Evolutionary conservation across 2,888 invertebrate species (phyloP).

Genomic region (Thera britannica): DNA sequence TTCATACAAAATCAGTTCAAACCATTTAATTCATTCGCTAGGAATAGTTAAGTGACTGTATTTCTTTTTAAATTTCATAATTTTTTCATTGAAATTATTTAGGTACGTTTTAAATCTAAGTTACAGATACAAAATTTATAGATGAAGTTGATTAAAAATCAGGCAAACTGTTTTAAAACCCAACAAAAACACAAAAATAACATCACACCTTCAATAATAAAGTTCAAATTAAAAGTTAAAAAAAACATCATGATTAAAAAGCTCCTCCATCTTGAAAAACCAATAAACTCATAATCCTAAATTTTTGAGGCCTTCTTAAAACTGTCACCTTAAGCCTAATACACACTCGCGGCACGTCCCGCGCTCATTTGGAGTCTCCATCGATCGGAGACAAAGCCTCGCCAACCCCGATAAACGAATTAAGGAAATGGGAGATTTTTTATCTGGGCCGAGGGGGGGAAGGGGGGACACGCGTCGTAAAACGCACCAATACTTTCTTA

Average conservation of each 20-base stretch:
- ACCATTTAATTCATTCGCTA: too few species aligned
- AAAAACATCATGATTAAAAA: background rate
- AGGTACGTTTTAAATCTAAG: too few species aligned
- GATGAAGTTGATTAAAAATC: too few species aligned
- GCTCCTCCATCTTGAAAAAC: background rate
- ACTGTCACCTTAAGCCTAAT: slow-evolving; percentile 75
- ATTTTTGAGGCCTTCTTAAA: slow-evolving; percentile 47
- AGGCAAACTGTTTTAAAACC: too few species aligned
- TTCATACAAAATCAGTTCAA: too few species aligned
- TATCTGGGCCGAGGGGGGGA: slow-evolving; percentile 75
- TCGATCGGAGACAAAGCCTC: slow-evolving; percentile 84
- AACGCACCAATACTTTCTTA: slow-evolving; percentile 84
- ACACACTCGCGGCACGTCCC: slow-evolving; percentile 81
- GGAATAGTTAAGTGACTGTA: too few species aligned
- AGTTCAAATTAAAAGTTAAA: too few species aligned
- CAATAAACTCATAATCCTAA: slow-evolving; percentile 39
- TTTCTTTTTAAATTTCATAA: too few species aligned
- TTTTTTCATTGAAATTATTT: too few species aligned
- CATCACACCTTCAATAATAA: too few species aligned
- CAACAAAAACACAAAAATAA: too few species aligned
- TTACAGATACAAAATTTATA: too few species aligned
- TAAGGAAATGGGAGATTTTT: slow-evolving; percentile 85
- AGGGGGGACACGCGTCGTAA: slow-evolving; percentile 79
- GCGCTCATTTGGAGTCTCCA: slow-evolving; percentile 81
- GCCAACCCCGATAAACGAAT: slow-evolving; percentile 84